Base-by-base conservation (phyloP, 2,888 invertebrate genomes). In the Andrena minutula region DNA sequence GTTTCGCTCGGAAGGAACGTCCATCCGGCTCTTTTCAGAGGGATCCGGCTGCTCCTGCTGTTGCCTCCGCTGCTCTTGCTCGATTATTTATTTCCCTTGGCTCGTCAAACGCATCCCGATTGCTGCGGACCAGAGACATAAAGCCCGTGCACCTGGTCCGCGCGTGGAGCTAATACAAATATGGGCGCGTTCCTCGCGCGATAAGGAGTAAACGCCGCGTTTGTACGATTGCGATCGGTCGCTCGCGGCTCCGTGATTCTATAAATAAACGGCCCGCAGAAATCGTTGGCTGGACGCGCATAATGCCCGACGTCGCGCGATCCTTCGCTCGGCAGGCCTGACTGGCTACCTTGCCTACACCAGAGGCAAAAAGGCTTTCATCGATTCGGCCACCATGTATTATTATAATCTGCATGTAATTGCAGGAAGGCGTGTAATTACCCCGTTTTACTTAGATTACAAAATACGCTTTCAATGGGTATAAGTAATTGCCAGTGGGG, bases 1-100 rank as follows among this genome's bases (percentile, higher is more conserved):
- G 91, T 93, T 92, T 93, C 92, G 90, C 88, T 82, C 88, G 86
- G 89, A 85, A 86, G 79, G 82, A 80, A 88, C 86, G 88, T 83
- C 86, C 82, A 63, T 82, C 82, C 82, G 79, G 74, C 61, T 87
- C 82, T 79, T 79, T 79, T 83, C 84, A 49, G 79, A 79, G 76
- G 75, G 80, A 76, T 75, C 76, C 86, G 79, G 81, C 85, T 84
- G 73, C 78, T 83, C 80, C 81, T 87, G 77, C 73, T 80, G 74
- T 28, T 51, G 28, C 60, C 12, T 32, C 30, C 28, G 49, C 28
- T 23, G 12, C 26, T 23, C n/a, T n/a, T 49, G 20, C 70, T 35
- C 76, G 49, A 87, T 89, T 89, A 89, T 89, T 89, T 86, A 80
- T 86, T 76, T 88, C 83, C 68, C 74, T 61, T 16, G 70, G 53